These are phyloP conservation scores for Amphiduros pacificus DNA, from an alignment of 2,888 invertebrate species.

Conservation along the genomic window DNA sequence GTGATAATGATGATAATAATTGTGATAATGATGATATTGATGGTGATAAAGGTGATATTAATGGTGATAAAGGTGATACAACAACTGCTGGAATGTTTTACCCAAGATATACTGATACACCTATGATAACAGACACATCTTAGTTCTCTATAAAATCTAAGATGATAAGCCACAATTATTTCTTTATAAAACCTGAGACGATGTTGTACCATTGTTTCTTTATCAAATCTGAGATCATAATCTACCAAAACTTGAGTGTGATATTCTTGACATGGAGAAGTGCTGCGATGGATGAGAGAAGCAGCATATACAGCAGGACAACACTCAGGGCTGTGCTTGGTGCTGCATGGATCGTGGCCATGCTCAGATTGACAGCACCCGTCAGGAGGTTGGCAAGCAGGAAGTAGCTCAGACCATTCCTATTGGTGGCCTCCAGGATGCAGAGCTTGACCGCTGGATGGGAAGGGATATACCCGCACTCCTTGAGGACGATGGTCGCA, in stretches of 20 bases:
- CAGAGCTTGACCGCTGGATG: slow-evolving; percentile 9
- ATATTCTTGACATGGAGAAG: slow-evolving; percentile 9
- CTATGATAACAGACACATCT: too few relatives aligned
- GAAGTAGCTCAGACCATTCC: slow-evolving; percentile 83
- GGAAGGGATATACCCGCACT: not conserved
- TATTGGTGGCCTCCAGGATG: slow-evolving; percentile 73
- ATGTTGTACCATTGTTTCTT: too few relatives aligned
- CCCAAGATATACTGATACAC: too few relatives aligned
- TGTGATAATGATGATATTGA: too few relatives aligned
- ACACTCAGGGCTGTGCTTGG: slow-evolving; percentile 34
- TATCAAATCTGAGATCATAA: too few relatives aligned
- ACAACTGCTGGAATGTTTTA: too few relatives aligned
- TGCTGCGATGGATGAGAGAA: slow-evolving; percentile 28
- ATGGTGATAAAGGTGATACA: too few relatives aligned
- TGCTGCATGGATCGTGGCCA: slow-evolving; percentile 64
- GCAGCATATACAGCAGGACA: slow-evolving; percentile 45
- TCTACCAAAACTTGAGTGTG: slow-evolving; percentile 24
- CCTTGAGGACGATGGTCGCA: slow-evolving; percentile 5
- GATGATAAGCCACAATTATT: too few relatives aligned
- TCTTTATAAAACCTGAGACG: too few relatives aligned
- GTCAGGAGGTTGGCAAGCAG: slow-evolving; percentile 81
- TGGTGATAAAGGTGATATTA: too few relatives aligned
- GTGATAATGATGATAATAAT: too few relatives aligned
- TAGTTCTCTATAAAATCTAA: too few relatives aligned
- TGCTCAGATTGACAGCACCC: slow-evolving; percentile 76